Evolutionary conservation across 1,140 invertebrate genomes (phyloP).

Genomic region (Drosophila pectinifera): DNA sequence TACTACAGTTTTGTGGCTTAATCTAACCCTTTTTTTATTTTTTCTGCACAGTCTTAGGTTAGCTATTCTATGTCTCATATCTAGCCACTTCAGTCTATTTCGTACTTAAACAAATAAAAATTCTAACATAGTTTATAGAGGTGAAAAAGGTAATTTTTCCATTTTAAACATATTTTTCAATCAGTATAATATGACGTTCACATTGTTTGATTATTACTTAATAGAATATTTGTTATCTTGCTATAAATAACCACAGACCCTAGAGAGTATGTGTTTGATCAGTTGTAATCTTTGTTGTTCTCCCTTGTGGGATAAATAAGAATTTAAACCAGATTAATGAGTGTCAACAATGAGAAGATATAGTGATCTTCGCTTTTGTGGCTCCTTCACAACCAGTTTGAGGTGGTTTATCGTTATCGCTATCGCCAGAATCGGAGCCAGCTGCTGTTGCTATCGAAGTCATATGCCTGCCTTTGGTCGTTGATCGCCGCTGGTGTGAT

Average conservation of each 20-base stretch:
- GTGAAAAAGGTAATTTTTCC: too few species aligned
- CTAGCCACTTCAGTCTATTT: too few species aligned
- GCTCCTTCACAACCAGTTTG: constrained; percentile 2
- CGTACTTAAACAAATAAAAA: too few species aligned
- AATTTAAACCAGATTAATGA: background rate
- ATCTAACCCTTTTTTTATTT: too few species aligned
- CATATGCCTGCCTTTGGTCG: constrained; percentile 24
- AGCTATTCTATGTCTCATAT: too few species aligned
- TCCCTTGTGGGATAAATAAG: background rate
- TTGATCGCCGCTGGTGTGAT: constrained; percentile 14
- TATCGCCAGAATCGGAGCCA: constrained; percentile 14
- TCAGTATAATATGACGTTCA: too few species aligned
- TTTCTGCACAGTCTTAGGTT: too few species aligned
- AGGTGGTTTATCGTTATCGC: constrained; percentile 15
- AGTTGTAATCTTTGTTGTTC: background rate
- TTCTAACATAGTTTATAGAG: too few species aligned
- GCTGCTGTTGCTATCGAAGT: constrained; percentile 30
- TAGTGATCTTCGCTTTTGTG: background rate
- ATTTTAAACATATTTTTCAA: too few species aligned
- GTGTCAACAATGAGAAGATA: background rate
- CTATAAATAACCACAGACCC: background rate
- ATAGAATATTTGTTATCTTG: background rate
- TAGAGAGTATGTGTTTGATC: background rate
- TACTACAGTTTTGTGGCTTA: too few species aligned
- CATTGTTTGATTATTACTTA: background rate